A percentile compares a stretch with the other conserved stretches of the same genome.
phyloP scores from a whole-genome alignment of 2,888 invertebrate species.

The Pollenia griseotomentosa region DNA sequence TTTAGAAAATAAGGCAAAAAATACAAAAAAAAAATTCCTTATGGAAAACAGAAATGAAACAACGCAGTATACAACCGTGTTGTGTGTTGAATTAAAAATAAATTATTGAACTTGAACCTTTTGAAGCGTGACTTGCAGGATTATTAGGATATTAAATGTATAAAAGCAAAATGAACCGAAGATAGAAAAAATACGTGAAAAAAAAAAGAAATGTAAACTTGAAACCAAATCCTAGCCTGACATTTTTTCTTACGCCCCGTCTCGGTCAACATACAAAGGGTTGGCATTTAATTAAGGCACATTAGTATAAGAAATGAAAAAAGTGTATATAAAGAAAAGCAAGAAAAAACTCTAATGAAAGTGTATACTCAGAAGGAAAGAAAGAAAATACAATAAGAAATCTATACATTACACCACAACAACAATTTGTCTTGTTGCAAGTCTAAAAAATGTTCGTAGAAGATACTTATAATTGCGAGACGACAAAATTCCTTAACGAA shows the following conservation, averaged over 20 bases:
- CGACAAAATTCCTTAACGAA: slow-evolving; percentile 68
- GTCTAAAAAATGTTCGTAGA: slow-evolving; percentile 16
- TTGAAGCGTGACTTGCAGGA: slow-evolving; percentile 73
- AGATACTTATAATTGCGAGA: slow-evolving; percentile 45
- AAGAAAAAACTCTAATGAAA: slow-evolving; percentile 49
- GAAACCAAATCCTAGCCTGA: slow-evolving; percentile 64
- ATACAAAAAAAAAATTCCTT: slow-evolving; percentile 14
- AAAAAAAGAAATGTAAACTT: slow-evolving; percentile 46
- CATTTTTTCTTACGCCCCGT: slow-evolving; percentile 28
- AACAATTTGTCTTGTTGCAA: slow-evolving; percentile 34
- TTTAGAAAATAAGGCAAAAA: slow-evolving; percentile 28
- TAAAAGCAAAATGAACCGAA: slow-evolving; percentile 42
- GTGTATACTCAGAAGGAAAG: slow-evolving; percentile 25
- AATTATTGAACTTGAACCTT: slow-evolving; percentile 73
- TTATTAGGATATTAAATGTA: slow-evolving; percentile 61
- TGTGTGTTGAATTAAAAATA: slow-evolving; percentile 20
- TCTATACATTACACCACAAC: slow-evolving; percentile 66
- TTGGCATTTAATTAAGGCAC: slow-evolving; percentile 67
- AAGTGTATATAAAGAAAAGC: slow-evolving; percentile 6
- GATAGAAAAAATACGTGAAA: not conserved
- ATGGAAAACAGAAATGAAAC: slow-evolving; percentile 8
- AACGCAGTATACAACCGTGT: not conserved
- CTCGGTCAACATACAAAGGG: slow-evolving; percentile 46
- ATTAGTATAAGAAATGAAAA: slow-evolving; percentile 36
- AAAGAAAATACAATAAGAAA: slow-evolving; percentile 49